Percentiles rank a stretch among this genome's conserved stretches.
Evolutionary conservation across 1,140 invertebrate genomes (phyloP).

Genomic region (Achroia grisella): DNA sequence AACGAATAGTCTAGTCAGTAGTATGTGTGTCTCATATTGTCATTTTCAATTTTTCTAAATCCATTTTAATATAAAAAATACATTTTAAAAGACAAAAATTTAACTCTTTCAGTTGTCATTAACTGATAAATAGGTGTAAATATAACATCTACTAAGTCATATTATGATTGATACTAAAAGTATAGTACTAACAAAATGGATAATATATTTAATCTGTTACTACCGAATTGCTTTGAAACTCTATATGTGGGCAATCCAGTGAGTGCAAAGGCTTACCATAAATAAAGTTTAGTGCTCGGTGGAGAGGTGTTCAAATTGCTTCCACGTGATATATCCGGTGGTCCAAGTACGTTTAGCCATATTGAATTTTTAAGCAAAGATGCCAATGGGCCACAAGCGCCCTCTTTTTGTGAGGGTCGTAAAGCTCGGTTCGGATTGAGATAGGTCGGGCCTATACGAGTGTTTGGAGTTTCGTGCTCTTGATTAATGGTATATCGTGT

Average conservation of each 20-base stretch:
- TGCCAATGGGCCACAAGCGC: conserved; percentile 5
- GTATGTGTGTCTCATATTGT: no score
- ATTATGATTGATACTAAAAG: no score
- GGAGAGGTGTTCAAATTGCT: conserved; percentile 65
- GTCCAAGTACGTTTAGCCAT: conserved; percentile 46
- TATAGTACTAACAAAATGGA: no score
- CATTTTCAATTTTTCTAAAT: no score
- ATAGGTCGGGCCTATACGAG: conserved; percentile 21
- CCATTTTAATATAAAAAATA: no score
- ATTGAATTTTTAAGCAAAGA: conserved; percentile 60
- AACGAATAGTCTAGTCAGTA: no score
- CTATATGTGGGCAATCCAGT: conserved; percentile 48
- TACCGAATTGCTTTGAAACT: conserved; percentile 41
- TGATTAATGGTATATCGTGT: no score
- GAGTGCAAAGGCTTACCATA: conserved; percentile 60
- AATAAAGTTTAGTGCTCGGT: conserved; percentile 61
- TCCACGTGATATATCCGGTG: conserved; percentile 56
- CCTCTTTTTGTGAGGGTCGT: conserved; percentile 20
- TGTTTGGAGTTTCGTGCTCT: conserved; percentile 1
- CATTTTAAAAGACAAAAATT: no score
- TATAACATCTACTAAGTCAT: no score
- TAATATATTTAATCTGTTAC: neutral
- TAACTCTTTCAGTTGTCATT: no score
- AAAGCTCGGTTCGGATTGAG: conserved; percentile 31
- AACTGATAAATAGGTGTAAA: no score